Base-by-base conservation (phyloP, 2,113 vertebrate genomes). In the Passer domesticus region DNA sequence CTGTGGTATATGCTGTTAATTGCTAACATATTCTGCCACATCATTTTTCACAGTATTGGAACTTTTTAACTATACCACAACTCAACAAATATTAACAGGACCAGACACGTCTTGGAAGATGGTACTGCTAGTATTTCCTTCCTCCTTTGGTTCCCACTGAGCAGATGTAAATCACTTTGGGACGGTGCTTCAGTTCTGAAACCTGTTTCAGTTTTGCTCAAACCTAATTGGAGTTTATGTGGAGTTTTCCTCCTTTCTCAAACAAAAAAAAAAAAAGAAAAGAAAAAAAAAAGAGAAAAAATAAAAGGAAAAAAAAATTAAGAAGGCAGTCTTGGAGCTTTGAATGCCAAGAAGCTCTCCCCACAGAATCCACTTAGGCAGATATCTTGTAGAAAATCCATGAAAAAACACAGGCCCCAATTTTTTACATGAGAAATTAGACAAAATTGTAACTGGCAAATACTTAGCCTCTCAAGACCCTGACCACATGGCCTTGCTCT, bases 1-100 rank as follows among this genome's bases (percentile, higher is more conserved):
- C 87, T 92, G 89, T 88, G 90, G 94, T 91, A 83, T 93, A 79
- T 27, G 62, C 66, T 82, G 93, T 85, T 98, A 97, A 97, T 97
- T 94, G 92, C 72, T 93, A 97, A 96, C 96, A 97, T 69, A 92
- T 91, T 96, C 76, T 75, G 43, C 93, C 93, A 91, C 83, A 93
- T 95, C 88, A 53, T 94, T 97, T 96, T 97, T 96, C 82, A 89
- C 79, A 93, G 52, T 64, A 89, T 53, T 90, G 83, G 81, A 88
- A 95, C 78, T 90, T 94, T 89, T 94, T 95, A 89, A 79, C 78
- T 91, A 50, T 74, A 93, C 90, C 92, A 90, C 83, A 96, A 94
- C 95, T 90, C 90, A 91, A 93, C 94, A 85, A 85, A 87, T 82
- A 94, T 96, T 91, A 96, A 68, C 94, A 77, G 96, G 80, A 64